Evolutionary conservation across 1,140 invertebrate species (phyloP), one percentile per base, ranked within the genome.

Genomic region (Aphelinus atriplicis): DNA sequence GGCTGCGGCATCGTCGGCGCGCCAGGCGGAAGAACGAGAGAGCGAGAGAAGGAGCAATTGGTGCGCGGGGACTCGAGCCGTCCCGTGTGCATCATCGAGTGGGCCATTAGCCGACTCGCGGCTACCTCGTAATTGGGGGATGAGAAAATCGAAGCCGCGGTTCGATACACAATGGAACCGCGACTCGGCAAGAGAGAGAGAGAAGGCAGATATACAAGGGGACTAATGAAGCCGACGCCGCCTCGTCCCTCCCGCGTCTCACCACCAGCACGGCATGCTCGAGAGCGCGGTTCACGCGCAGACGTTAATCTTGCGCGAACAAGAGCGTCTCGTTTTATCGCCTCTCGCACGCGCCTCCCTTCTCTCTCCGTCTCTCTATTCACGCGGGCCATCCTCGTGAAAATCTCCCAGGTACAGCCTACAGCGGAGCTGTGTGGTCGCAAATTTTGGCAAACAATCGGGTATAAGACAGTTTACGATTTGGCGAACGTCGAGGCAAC

Each of bases 281-380:
- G 26, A 26, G 26, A 26, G 26, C 26, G 75, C 79, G 71, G 79
- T 79, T 78, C 26, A 26, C 77, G 71, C 77, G 76, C 76, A 81
- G 79, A 85, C 83, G 82, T 85, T 84, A 85, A 85, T 85, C 83
- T 83, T 66, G 64, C 79, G 81, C 81, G 77, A 84, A 84, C 82
- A 81, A 82, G 81, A 83, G 80, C 75, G 73, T 63, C 10, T 47
- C 46, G 61, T 85, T 86, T 86, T 84, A 86, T 86, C 83, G 84
- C 81, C 80, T 71, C 61, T 45, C 46, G 61, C 5, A 46, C 48
- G 45, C 61, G 5, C 48, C 48, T 63, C 26, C 46, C 61, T 46
- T 1, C 45, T 9, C 43, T 9, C 42, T 3, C 42, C 46, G 43
- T 43, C 45, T 42, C 4, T 45, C 43, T 7, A 45, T 47, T 63